phyloP scores from a whole-genome alignment of 2,113 vertebrate species.

The Channa argus region DNA sequence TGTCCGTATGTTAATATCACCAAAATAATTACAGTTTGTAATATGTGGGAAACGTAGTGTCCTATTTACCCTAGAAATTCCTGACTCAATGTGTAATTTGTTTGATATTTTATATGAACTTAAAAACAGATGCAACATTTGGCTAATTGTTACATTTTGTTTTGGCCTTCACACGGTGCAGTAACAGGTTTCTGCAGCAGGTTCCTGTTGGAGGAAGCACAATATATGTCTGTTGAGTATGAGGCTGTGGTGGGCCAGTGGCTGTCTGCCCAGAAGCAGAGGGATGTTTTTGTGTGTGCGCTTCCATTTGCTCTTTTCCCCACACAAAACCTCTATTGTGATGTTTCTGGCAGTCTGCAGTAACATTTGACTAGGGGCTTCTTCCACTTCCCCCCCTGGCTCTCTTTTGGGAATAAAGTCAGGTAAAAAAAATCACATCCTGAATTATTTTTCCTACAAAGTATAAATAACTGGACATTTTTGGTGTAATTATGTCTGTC shows the following conservation, averaged over 20 bases:
- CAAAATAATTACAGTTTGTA: too few species aligned
- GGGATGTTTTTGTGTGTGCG: constrained; percentile 40
- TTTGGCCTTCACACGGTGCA: constrained; percentile 31
- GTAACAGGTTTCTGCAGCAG: constrained; percentile 66
- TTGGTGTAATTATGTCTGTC: constrained; percentile 45
- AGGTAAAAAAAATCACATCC: constrained; percentile 51
- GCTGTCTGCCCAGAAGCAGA: constrained; percentile 66
- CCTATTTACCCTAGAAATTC: not conserved
- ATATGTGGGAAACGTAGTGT: too few species aligned
- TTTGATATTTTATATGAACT: not conserved
- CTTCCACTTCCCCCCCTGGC: constrained; percentile 52
- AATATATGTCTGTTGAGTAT: constrained; percentile 61
- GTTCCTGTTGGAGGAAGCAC: constrained; percentile 65
- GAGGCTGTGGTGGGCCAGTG: constrained; percentile 60
- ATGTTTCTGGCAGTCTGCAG: constrained; percentile 59
- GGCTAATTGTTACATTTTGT: not conserved
- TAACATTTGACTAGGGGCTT: constrained; percentile 59
- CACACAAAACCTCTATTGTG: constrained; percentile 72
- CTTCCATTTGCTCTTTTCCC: constrained; percentile 56
- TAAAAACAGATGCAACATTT: not conserved
- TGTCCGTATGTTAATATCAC: too few species aligned
- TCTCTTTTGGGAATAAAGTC: constrained; percentile 44
- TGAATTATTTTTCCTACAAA: constrained; percentile 18
- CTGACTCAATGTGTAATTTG: not conserved
- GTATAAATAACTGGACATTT: constrained; percentile 15